phyloP scores from a whole-genome alignment of 1,140 invertebrate species.

The Marisa cornuarietis region DNA sequence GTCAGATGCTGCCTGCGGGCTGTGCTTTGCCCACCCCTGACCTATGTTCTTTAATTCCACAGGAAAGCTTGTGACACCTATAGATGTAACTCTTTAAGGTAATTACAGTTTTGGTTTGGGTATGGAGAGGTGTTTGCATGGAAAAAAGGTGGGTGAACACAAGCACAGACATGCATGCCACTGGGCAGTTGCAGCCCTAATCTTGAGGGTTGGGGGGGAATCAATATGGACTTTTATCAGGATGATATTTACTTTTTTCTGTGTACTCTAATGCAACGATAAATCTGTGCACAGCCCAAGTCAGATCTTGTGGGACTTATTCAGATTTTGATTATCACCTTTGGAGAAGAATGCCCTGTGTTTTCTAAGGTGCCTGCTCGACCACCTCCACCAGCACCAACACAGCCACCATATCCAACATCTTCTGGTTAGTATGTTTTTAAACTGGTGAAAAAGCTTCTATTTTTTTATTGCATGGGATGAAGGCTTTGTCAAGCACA shows the following conservation, averaged over 20 bases:
- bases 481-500: no score
- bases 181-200: no score
- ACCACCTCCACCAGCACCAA: constrained; percentile 53
- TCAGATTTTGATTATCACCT: constrained; percentile 90
- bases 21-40: no score
- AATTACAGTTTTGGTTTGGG: background rate
- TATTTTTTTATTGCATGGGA: no score
- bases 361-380: constrained; percentile 65
- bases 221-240: background rate
- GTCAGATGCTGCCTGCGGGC: no score
- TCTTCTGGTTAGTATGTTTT: constrained; percentile 6
- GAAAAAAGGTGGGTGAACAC: background rate
- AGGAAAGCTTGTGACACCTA: no score
- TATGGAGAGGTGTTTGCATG: background rate
- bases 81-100: background rate
- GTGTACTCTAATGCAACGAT: constrained; percentile 11
- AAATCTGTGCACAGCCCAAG: constrained; percentile 70
- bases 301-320: constrained; percentile 88
- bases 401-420: constrained; percentile 40
- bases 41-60: no score
- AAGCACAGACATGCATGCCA: background rate
- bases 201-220: no score
- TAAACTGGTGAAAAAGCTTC: no score
- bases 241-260: background rate
- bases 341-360: constrained; percentile 95